Evolutionary conservation across 64 coral and sea anemone species (phyloP), one percentile per base, ranked within the genome.

Genomic region (Trachythela sp.): DNA sequence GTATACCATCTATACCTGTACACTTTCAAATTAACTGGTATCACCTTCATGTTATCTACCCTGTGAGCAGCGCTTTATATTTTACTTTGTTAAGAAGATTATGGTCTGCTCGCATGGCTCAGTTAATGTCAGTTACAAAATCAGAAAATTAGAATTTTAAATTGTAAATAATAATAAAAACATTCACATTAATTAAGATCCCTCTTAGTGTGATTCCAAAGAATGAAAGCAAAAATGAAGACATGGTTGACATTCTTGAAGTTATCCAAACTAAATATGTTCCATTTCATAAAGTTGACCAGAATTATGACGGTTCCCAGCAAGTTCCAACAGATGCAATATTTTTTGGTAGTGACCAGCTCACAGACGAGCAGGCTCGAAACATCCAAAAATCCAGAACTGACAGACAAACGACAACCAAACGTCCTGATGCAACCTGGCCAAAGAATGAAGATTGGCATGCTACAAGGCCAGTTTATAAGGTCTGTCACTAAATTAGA

Each of bases 371-470:
- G 32, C 13, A 71, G 48, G 88, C 89, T 32, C 36, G 54, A 13
- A 94, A 94, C 64, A 40, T 94, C 24, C 92, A 94, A 72, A 90
- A 90, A 48, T 88, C 92, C 5, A 54, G 92, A 33, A 18, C 70
- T 15, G 92, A 94, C 90, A 85, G 92, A 13, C 24, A 43, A 39
- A 94, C 48, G 20, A n/a, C 20, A 15, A n/a, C 42, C 1, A 77
- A 94, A 48, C 39, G 92, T 51, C 56, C 90, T 26, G 56, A 90
- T 14, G 54, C 22, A 83, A 18, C 51, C 0, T 90, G 92, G 85
- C 85, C 89, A 39, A 94, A 94, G 67, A 90, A 93, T 36, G 88
- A 93, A 71, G 88, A 93, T 32, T 92, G 91, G 91, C 91, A 92
- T 89, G 91, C 54, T 38, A 93, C 89, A 39, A 71, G 88, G 52